A percentile compares a stretch with the other conserved stretches of the same genome.
These are phyloP conservation scores for Macrotrachela quadricornifera DNA, from an alignment of 1,140 invertebrate genomes.

Conservation along the genomic window DNA sequence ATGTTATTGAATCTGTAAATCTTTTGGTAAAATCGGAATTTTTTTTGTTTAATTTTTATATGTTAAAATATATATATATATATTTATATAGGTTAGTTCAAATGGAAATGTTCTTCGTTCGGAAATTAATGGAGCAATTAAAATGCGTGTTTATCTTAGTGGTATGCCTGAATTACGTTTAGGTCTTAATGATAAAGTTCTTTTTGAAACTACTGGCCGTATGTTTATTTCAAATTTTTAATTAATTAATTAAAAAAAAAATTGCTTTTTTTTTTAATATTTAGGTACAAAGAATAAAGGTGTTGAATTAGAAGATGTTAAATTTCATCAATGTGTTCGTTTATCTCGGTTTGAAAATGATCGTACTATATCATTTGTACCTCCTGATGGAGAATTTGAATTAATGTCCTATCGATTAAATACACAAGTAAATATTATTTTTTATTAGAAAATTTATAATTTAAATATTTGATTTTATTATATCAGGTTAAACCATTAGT, in stretches of 20 bases:
- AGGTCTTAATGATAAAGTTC: constrained; percentile 92
- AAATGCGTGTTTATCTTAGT: constrained; percentile 93
- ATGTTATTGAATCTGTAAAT: constrained; percentile 98
- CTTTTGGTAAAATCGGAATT: constrained; percentile 49
- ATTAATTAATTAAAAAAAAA: background rate
- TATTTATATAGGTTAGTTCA: constrained; percentile 44
- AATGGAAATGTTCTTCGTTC: constrained; percentile 90
- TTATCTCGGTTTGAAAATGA: constrained; percentile 94
- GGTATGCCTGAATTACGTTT: constrained; percentile 97
- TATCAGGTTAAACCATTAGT: constrained; percentile 59
- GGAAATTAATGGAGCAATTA: constrained; percentile 95
- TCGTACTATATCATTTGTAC: constrained; percentile 91
- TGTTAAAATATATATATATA: too few species aligned
- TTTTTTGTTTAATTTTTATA: too few species aligned
- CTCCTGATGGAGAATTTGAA: constrained; percentile 97
- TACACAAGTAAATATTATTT: constrained; percentile 48
- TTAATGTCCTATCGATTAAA: constrained; percentile 97
- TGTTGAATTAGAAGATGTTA: constrained; percentile 94
- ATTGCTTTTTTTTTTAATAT: background rate
- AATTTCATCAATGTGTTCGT: constrained; percentile 97
- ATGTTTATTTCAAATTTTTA: constrained; percentile 14
- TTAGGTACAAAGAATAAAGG: constrained; percentile 77
- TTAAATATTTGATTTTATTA: too few species aligned
- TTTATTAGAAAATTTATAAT: too few species aligned
- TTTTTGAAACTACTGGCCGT: constrained; percentile 90